Evolutionary conservation across 2,113 vertebrate species (phyloP), one percentile per base, ranked within the genome.

Genomic region (Eclectus roratus): DNA sequence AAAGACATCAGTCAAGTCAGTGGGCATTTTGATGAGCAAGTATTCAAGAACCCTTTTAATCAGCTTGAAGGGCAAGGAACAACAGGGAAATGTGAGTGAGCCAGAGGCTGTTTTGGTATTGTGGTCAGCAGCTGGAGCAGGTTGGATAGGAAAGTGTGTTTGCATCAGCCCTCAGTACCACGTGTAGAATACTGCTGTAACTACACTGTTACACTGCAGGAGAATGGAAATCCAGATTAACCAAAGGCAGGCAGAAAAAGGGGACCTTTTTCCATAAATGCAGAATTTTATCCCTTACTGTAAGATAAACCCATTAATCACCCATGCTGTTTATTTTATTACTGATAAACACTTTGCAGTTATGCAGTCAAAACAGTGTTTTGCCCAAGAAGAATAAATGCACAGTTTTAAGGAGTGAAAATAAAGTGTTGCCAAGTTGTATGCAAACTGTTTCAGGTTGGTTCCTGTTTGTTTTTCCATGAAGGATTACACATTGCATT

Each of bases 351-450:
- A 52, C 27, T 84, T 81, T 61, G 17, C 14, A 77, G 44, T 88
- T 83, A 72, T 37, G 31, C 39, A 94, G 73, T 55, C 63, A 89
- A 94, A 93, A 88, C 17, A 58, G 18, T 35, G 37, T 79, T 93
- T 88, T 93, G 33, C 78, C 74, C 65, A 85, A 90, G 71, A 81
- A 53, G 52, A 93, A 94, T 35, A 88, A 91, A 80, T 78, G 47
- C 50, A 83, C 7, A 89, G 17, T 63, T 88, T 70, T 68, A 88
- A 94, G 43, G 19, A 92, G 65, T 31, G 10, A 91, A 94, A 88
- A 76, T 33, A 77, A 87, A 88, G 0, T 13, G 46, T 39, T 80
- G 55, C 25, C 29, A 80, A 88, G 81, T 47, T 52, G 9, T 47
- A 89, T 74, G 52, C 41, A 87, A 82, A 55, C 24, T 85, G 27